Evolutionary conservation across 2,113 vertebrate genomes (phyloP).

Genomic region (Dicerorhinus sumatrensis): DNA sequence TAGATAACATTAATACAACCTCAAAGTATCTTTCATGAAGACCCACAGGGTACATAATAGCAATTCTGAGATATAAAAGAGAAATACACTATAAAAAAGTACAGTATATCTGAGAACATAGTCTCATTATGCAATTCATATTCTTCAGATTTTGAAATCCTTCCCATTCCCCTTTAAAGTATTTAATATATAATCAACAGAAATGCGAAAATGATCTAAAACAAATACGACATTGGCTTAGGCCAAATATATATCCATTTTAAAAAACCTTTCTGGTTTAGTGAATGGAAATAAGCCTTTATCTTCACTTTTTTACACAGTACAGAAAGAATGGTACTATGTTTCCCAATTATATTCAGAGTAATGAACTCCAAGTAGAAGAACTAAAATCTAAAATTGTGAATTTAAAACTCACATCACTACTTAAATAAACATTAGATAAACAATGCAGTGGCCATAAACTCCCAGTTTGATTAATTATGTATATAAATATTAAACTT

Average conservation of each 20-base stretch:
- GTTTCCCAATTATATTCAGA: constrained; percentile 25
- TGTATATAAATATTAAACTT: constrained; percentile 76
- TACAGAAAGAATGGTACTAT: background rate
- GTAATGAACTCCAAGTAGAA: constrained; percentile 32
- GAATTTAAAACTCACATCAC: constrained; percentile 53
- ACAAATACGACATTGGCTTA: background rate
- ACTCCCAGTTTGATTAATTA: constrained; percentile 58
- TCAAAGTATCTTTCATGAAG: background rate
- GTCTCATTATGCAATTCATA: background rate
- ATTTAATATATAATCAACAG: background rate
- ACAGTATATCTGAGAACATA: background rate
- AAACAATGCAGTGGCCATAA: constrained; percentile 59
- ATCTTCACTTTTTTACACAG: constrained; percentile 46
- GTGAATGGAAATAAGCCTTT: background rate
- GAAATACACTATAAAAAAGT: background rate
- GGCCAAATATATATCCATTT: background rate
- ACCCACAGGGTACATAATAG: background rate
- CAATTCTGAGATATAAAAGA: constrained; percentile 13
- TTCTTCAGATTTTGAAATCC: background rate
- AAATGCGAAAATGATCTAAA: constrained; percentile 6
- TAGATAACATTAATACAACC: constrained; percentile 14
- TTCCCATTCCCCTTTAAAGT: background rate
- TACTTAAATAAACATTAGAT: constrained; percentile 72
- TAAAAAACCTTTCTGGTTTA: background rate
- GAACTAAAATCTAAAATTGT: constrained; percentile 45